These are phyloP conservation scores for Drosophila arawakana DNA, from an alignment of 1,140 invertebrate species.

Conservation along the genomic window DNA sequence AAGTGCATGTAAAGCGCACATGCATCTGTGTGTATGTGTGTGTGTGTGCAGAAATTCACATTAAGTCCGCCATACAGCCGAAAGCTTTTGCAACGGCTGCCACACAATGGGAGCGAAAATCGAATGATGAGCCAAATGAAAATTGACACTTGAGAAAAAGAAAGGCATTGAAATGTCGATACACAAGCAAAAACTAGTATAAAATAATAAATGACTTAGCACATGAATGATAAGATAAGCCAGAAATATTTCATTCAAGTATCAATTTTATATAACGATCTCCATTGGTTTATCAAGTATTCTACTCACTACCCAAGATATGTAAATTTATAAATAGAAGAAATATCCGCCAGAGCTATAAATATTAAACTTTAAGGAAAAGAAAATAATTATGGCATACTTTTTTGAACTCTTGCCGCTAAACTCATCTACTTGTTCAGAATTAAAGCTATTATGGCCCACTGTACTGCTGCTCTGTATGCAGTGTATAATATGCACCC, in stretches of 20 bases:
- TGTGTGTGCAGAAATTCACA: conserved; percentile 35
- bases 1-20: neutral
- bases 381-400: conserved; percentile 2
- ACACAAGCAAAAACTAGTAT: too few species aligned
- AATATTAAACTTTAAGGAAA: neutral
- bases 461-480: conserved; percentile 2
- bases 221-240: too few species aligned
- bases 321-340: neutral
- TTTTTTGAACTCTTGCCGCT: too few species aligned
- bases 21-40: neutral
- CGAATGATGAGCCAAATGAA: conserved; percentile 53
- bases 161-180: conserved; percentile 1
- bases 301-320: too few species aligned
- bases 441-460: neutral
- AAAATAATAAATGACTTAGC: too few species aligned
- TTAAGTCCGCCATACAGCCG: conserved; percentile 31
- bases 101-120: conserved; percentile 24
- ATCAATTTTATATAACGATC: too few species aligned
- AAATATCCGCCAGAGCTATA: too few species aligned
- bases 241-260: too few species aligned
- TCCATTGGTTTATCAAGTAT: too few species aligned
- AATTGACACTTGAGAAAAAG: conserved; percentile 50
- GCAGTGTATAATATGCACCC: conserved; percentile 13
- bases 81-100: conserved; percentile 38
- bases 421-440: neutral